phyloP scores from a whole-genome alignment of 2,888 invertebrate species.

The Plagodis dolabraria region DNA sequence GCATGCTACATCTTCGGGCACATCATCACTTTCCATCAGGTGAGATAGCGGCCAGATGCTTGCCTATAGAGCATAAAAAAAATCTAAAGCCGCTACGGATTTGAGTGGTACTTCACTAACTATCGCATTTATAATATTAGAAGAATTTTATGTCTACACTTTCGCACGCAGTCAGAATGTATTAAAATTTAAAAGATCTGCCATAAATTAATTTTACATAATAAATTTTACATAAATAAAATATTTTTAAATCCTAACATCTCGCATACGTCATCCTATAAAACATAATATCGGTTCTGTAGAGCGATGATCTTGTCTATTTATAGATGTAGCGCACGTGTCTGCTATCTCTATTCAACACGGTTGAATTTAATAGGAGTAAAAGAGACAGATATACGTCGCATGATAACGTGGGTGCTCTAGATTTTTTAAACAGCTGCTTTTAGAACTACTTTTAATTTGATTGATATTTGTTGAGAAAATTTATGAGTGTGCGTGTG shows the following conservation, averaged over 20 bases:
- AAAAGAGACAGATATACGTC: constrained; percentile 7
- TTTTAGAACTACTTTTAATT: constrained; percentile 19
- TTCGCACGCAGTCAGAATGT: not conserved
- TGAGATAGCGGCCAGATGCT: too few species aligned
- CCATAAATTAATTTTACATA: constrained; percentile 15
- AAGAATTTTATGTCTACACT: not conserved
- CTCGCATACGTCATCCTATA: constrained; percentile 21
- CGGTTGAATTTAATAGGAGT: not conserved
- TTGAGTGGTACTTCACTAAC: too few species aligned
- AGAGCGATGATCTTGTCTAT: constrained; percentile 31
- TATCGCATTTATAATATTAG: too few species aligned
- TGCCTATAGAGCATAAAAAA: too few species aligned
- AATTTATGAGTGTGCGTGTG: constrained; percentile 12
- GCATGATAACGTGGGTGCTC: not conserved
- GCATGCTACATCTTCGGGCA: too few species aligned
- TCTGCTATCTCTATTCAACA: constrained; percentile 8
- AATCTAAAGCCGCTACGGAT: too few species aligned
- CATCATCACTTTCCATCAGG: too few species aligned
- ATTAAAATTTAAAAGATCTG: constrained; percentile 6
- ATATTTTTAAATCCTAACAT: constrained; percentile 17
- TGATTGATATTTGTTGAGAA: constrained; percentile 21
- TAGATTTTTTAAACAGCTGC: constrained; percentile 17
- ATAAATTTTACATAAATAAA: constrained; percentile 11
- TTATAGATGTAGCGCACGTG: constrained; percentile 22
- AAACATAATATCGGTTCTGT: constrained; percentile 15